Percentiles rank a stretch among this genome's conserved stretches.
Evolutionary conservation across 2,797 vertebrate species (phyloP).

Genomic region (Sebastolobus altivelis): DNA sequence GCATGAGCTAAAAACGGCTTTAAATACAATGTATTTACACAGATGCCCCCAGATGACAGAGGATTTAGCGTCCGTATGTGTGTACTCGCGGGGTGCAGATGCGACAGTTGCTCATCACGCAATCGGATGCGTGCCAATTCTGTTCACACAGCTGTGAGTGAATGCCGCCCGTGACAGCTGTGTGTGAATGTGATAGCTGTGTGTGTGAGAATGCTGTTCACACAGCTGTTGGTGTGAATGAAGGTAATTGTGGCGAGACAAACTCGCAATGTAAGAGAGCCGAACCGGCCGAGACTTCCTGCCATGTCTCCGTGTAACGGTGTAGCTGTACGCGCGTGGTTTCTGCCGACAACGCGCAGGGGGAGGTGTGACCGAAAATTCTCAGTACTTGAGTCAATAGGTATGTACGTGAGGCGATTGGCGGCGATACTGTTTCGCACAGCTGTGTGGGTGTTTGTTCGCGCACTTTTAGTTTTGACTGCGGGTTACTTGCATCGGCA

Average conservation of each 20-base stretch:
- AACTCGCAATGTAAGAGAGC: not conserved
- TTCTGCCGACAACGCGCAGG: not conserved
- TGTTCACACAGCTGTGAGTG: slow-evolving; percentile 6
- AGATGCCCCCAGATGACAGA: not conserved
- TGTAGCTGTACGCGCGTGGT: not conserved
- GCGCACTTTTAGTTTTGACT: not conserved
- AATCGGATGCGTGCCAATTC: not conserved
- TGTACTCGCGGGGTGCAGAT: not conserved
- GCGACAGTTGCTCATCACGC: not conserved
- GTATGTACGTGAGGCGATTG: not conserved
- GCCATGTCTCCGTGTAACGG: not conserved
- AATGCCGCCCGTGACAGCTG: not conserved
- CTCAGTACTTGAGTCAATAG: not conserved
- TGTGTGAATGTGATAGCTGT: not conserved
- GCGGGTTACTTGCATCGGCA: not conserved
- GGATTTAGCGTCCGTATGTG: not conserved
- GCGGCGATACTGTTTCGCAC: too few species aligned
- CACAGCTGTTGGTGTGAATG: not conserved
- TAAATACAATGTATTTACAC: not conserved
- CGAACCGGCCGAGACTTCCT: not conserved
- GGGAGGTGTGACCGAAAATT: slow-evolving; percentile 29
- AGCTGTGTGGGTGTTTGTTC: not conserved
- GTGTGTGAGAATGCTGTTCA: not conserved
- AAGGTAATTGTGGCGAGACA: not conserved
- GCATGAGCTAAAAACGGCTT: slow-evolving; percentile 9